Base-by-base conservation (phyloP, 2,113 vertebrate species). In the Lasiurus cinereus region DNA sequence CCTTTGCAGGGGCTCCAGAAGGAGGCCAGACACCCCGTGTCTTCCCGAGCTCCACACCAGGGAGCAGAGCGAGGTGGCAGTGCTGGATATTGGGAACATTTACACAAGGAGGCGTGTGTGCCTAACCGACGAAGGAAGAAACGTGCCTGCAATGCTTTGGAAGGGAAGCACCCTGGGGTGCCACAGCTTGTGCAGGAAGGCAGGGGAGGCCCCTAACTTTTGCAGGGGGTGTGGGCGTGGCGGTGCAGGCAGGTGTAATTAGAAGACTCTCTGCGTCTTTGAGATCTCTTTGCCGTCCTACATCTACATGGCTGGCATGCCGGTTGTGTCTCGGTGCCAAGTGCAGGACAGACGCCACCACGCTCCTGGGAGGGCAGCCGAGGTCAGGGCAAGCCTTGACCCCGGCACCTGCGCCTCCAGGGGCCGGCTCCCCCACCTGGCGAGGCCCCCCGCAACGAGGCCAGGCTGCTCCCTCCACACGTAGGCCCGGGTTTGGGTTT, bases 401-500 rank as follows among this genome's bases (percentile, higher is more conserved):
- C 19, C 77, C 21, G 2, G 69, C 43, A 16, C 18, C 43, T 46
- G 79, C 56, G 39, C 39, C 39, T 39, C 5, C 39, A 3, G 3
- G 39, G 3, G 67, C 16, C 24, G 11, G 11, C 33, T 21, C 43
- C 39, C 39, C 67, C 1, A 50, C 4, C 50, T 1, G 59, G 31
- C 67, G 31, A 19, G 48, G 39, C 39, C 9, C 93, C 64, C 80
- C 18, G 8, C 94, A 33, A 72, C 36, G 77, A 33, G 29, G 22
- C 70, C 70, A 79, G 50, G 66, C 59, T 48, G 92, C 50, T 52
- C 80, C 87, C 96, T 95, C 88, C 19, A 48, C 9, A 82, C 56
- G 80, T 94, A 92, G 52, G 52, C 90, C 90, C 92, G 76, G 94
- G 83, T 29, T 19, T 79, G 91, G 94, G 78, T 62, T 94, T 14